Evolutionary conservation across 1,140 invertebrate genomes (phyloP), one percentile per base, ranked within the genome.

Genomic region (Cotesia chilonis): DNA sequence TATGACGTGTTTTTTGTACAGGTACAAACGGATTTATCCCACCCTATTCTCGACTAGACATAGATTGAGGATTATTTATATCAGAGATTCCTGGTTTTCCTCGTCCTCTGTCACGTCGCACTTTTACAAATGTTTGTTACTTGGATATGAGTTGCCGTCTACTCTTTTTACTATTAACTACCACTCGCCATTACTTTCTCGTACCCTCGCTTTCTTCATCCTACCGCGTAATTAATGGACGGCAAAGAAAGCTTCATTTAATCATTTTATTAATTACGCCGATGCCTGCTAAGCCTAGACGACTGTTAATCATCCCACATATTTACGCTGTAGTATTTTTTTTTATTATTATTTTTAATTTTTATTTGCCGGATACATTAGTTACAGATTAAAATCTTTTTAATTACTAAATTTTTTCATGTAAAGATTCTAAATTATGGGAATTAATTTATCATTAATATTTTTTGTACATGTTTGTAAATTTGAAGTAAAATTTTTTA

Each of bases 201-300:
- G 12, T 59, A 38, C 28, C 52, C 41, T 41, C 20, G 36, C 35
- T 60, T 66, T 41, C 47, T 57, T 57, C 36, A 7, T 9, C 35
- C 59, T 37, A 72, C 54, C n/a, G 9, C 35, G 74, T 77, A 74
- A 77, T 77, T 77, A 75, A 77, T 77, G 76, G 68, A 70, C 60
- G 70, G 72, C 70, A 68, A 72, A 70, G 74, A 70, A 68, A 74
- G 74, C 74, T 75, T 74, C 76, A 74, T 77, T 77, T 77, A 77
- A 77, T 77, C 76, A 77, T 77, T 77, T 77, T 77, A 77, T 77
- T 77, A 77, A 77, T 77, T 77, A 77, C 76, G 72, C 20, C 72
- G 76, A 75, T 68, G 70, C 64, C 69, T 54, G 38, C 64, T 59
- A 35, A 52, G 72, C 59, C 63, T 63, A 47, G 65, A 35, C 41